Conservation (phyloP, 2,888 invertebrate genomes). For the Teleiodes luculella region DNA sequence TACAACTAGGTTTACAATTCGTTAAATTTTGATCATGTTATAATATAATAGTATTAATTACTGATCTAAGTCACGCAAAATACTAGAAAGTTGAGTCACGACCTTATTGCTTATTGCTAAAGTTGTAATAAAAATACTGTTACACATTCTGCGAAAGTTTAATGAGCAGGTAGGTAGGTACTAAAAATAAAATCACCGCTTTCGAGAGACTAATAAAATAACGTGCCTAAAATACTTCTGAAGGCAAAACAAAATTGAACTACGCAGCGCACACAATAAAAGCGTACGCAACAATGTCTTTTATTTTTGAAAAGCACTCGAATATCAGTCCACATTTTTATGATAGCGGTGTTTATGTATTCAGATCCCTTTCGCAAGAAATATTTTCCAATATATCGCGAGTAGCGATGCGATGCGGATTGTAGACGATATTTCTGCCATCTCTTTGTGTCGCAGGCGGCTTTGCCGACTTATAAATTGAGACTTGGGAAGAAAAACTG, state of each 20-base stretch:
- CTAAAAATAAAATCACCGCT: background rate
- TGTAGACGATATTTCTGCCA: conserved; percentile 69
- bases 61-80: no score
- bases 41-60: no score
- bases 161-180: no score
- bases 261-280: background rate
- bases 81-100: no score
- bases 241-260: background rate
- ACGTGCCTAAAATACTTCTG: background rate
- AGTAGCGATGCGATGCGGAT: conserved; percentile 62
- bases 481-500: conserved; percentile 62
- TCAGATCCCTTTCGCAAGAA: conserved; percentile 49
- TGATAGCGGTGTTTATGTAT: conserved; percentile 35
- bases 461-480: conserved; percentile 60
- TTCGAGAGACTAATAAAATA: background rate
- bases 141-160: no score
- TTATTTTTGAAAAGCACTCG: conserved; percentile 11
- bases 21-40: no score
- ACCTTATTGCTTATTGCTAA: background rate
- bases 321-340: conserved; percentile 11
- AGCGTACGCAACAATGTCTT: conserved; percentile 8
- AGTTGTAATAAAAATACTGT: background rate
- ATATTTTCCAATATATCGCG: conserved; percentile 65
- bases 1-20: no score
- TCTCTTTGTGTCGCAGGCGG: conserved; percentile 67